Conservation (phyloP, 2,113 vertebrate species). For the Anhinga anhinga region DNA sequence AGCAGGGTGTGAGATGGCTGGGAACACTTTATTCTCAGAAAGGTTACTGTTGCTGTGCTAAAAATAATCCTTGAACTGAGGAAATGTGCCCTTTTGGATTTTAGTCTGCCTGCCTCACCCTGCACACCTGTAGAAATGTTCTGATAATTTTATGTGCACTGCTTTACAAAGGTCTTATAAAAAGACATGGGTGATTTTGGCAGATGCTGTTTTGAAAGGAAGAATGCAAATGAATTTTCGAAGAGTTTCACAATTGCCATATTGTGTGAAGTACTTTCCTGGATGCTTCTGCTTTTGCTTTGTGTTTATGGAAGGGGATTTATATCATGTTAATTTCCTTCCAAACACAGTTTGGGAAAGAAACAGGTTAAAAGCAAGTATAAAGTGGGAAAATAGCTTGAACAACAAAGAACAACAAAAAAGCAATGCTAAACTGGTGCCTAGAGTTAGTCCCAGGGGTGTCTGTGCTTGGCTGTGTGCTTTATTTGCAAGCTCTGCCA, state of each 20-base stretch:
- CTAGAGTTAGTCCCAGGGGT: not conserved
- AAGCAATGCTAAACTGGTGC: not conserved
- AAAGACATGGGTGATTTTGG: not conserved
- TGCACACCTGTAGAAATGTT: not conserved
- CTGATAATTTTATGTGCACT: not conserved
- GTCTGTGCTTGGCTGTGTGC: not conserved
- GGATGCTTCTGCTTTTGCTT: not conserved
- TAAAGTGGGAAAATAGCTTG: not conserved
- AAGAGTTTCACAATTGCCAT: not conserved
- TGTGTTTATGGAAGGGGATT: not conserved
- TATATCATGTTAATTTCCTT: not conserved
- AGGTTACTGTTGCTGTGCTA: not conserved
- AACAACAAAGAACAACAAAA: slow-evolving; percentile 1
- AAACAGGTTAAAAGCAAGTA: slow-evolving; percentile 9
- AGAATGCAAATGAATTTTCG: not conserved
- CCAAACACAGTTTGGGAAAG: not conserved
- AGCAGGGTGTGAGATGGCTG: not conserved
- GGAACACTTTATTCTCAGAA: not conserved
- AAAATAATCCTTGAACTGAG: not conserved
- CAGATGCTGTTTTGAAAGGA: not conserved
- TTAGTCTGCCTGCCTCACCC: not conserved
- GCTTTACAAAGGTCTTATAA: not conserved
- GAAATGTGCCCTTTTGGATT: not conserved
- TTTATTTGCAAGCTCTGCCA: slow-evolving; percentile 10
- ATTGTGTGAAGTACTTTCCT: not conserved